Evolutionary conservation across 1,140 invertebrate species (phyloP), one percentile per base, ranked within the genome.

Genomic region (Megalonaias nervosa): DNA sequence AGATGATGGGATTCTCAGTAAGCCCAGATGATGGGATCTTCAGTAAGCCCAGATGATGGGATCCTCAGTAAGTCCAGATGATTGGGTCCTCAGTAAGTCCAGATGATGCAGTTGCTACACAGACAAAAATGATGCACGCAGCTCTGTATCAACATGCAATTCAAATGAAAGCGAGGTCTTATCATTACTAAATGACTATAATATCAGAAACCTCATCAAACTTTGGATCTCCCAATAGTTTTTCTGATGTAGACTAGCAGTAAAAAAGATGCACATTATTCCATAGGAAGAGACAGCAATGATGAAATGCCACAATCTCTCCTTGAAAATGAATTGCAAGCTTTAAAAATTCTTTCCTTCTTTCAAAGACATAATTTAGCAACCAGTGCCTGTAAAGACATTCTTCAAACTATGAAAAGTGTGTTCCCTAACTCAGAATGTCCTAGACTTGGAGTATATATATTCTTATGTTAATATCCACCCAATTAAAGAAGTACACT

Each of bases 401-500:
- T 80, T 23, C 66, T 68, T 16, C 48, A 75, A 23, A 75, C 72
- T 26, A 17, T 75, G 21, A 79, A 71, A 75, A 56, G 55, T 19
- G 67, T 66, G 23, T 75, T 71, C 48, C 58, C 19, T 21, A 31
- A 66, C 17, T 58, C 38, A 26, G 48, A 80, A 58, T 26, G 71
- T 23, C 12, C 69, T 80, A 58, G 62, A 75, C 56, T 80, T 56
- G 66, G 57, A 69, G 21, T n/a, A 73, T 23, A 17, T 80, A 58
- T 72, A 75, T 69, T 75, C 69, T 16, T 72, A 56, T 61, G 31
- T 80, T 62, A 61, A 69, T 17, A 65, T 21, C 38, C 31, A 62
- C 15, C 69, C 65, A 61, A 16, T 73, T 9, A 74, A 38, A 48
- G 73, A 75, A 67, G 68, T 79, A 60, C 72, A 79, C 69, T 81